These are phyloP conservation scores for Halcyon leucocephala DNA, from an alignment of 2,797 vertebrate genomes.

Conservation along the genomic window DNA sequence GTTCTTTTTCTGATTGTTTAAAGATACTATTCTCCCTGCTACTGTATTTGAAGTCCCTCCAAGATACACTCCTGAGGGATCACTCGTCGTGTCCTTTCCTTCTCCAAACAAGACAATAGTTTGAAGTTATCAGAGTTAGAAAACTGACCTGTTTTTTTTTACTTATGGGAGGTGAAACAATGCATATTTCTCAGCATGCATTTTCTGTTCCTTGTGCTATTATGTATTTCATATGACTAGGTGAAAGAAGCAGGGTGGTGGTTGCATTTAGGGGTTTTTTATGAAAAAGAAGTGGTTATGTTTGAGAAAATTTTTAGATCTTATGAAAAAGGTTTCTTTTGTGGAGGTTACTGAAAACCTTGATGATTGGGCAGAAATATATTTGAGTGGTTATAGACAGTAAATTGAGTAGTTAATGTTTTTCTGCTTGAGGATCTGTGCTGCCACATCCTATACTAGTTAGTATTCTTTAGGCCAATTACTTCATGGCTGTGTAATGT, in stretches of 20 bases:
- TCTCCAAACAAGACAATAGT: neutral
- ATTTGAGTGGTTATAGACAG: neutral
- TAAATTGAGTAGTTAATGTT: neutral
- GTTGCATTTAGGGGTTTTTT: neutral
- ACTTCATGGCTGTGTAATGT: conserved; percentile 52
- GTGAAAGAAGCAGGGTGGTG: neutral
- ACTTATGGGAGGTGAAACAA: neutral
- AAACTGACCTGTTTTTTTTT: neutral
- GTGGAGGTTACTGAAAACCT: neutral
- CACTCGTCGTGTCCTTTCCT: neutral
- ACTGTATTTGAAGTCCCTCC: neutral
- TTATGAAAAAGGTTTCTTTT: neutral
- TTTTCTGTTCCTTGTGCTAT: neutral
- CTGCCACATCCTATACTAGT: neutral
- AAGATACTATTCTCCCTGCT: neutral
- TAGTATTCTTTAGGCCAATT: conserved; percentile 29
- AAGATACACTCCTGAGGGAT: neutral
- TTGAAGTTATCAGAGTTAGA: neutral
- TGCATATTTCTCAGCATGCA: neutral
- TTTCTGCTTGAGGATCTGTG: neutral
- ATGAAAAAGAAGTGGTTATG: neutral
- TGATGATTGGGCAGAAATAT: neutral
- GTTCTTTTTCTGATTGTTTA: neutral
- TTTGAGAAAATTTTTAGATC: neutral
- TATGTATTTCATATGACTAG: neutral